Base-by-base conservation (phyloP, 1,140 invertebrate genomes). In the Nylanderia fulva region DNA sequence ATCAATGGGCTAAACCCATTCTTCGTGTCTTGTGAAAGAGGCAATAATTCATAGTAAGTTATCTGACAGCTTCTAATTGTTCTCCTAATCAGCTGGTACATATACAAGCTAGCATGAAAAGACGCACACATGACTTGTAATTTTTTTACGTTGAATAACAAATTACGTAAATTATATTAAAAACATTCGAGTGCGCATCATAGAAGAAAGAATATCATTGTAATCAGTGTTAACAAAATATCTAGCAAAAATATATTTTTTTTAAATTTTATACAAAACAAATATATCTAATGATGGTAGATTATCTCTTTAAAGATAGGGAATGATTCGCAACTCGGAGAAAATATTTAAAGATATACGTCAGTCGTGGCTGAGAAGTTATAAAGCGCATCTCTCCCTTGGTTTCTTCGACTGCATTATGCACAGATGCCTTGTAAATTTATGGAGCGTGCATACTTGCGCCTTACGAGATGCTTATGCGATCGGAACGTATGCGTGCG, bases 391-490 rank as follows among this genome's bases (percentile, higher is more conserved):
- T 54, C 48, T 54, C 45, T 66, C 42, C 15, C 36, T 33, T n/a
- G 13, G 5, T 72, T 72, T 82, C 66, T 82, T 82, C 45, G 52
- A 9, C 36, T 82, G 66, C 66, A 71, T 82, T 82, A 82, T 42
- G 52, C 77, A 15, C 45, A 33, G 24, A 82, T 45, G 52, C 77
- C 77, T 68, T 45, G 52, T 82, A 48, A 58, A 72, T 82, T 82
- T 82, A 82, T 82, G 66, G 77, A 71, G 66, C 52, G 24, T 72
- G 66, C 77, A 82, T 82, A 45, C 66, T 82, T 71, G 77, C 52
- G 77, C 39, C 48, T 71, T 71, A 82, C 66, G 36, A 71, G 77
- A 33, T 39, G 52, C 52, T 72, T 71, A 72, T 29, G 52, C 66
- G 77, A 71, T 82, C 52, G 77, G 27, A 82, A 45, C 36, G 48